These are phyloP conservation scores for Amphiprion ocellaris DNA, from an alignment of 2,113 vertebrate species.

Conservation along the genomic window DNA sequence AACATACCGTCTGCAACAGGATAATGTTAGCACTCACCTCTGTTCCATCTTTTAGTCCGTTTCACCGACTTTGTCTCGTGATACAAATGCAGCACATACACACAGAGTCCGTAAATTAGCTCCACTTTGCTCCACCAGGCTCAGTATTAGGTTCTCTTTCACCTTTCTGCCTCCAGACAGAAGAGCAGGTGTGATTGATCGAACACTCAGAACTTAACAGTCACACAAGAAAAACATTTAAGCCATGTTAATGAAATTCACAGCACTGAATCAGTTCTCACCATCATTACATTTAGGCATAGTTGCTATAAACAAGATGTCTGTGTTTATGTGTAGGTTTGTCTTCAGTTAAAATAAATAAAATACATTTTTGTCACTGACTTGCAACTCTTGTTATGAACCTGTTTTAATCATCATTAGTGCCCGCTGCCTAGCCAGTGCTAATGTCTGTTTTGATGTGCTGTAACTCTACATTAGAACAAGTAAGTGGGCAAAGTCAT, in stretches of 20 bases:
- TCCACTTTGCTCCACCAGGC: conserved; percentile 44
- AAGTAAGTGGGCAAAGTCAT: conserved; percentile 10
- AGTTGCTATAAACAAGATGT: background rate
- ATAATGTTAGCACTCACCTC: conserved; percentile 54
- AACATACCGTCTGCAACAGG: conserved; percentile 19
- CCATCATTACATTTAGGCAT: background rate
- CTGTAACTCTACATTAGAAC: background rate
- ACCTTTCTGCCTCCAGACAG: conserved; percentile 26
- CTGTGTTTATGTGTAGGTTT: background rate
- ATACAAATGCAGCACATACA: background rate
- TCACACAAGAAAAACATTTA: background rate
- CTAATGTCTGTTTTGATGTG: background rate
- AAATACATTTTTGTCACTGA: background rate
- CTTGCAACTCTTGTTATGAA: background rate
- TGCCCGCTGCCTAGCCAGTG: background rate
- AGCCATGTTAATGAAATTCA: background rate
- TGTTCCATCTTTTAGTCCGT: conserved; percentile 28
- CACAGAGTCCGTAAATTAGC: conserved; percentile 10
- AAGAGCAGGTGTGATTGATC: conserved; percentile 39
- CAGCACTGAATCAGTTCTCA: background rate
- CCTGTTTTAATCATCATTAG: background rate
- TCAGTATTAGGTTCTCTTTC: conserved; percentile 43
- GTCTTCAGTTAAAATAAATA: background rate
- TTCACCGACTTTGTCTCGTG: conserved; percentile 13
- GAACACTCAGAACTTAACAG: conserved; percentile 3